Evolutionary conservation across 2,888 invertebrate genomes (phyloP).

Genomic region (Oxyteleia sp.): DNA sequence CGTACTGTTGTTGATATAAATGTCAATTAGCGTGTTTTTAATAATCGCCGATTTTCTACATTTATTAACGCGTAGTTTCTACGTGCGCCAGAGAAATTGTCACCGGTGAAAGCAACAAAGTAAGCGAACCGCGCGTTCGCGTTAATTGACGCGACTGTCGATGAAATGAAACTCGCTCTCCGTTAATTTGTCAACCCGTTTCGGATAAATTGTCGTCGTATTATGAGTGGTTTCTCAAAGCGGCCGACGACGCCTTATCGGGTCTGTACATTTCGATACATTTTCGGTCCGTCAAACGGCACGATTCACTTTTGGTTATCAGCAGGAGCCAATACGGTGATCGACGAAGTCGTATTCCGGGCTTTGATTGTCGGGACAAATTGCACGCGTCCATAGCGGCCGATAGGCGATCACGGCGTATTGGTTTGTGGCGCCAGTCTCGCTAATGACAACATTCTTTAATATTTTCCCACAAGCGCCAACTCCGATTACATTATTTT

Average conservation of each 20-base stretch:
- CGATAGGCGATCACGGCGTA: conserved; percentile 76
- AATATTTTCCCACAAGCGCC: conserved; percentile 58
- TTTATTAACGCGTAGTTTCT: conserved; percentile 39
- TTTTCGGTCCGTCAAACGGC: conserved; percentile 64
- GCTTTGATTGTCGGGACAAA: conserved; percentile 77
- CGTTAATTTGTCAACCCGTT: no score
- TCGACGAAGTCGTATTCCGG: conserved; percentile 69
- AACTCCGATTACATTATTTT: conserved; percentile 34
- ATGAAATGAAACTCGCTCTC: no score
- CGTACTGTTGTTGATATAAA: conserved; percentile 8
- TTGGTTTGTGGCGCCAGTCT: conserved; percentile 77
- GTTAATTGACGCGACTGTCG: no score
- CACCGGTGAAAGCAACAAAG: conserved; percentile 21
- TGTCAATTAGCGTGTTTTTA: conserved; percentile 52
- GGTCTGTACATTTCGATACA: conserved; percentile 72
- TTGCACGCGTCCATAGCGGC: conserved; percentile 73
- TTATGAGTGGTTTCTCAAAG: conserved; percentile 67
- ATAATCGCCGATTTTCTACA: conserved; percentile 41
- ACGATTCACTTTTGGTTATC: conserved; percentile 77
- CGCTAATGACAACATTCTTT: conserved; percentile 72
- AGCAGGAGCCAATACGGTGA: conserved; percentile 78
- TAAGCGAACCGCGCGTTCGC: not conserved
- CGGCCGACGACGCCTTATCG: conserved; percentile 64
- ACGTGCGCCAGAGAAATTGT: conserved; percentile 31
- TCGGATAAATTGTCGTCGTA: no score